These are phyloP conservation scores for Mustelus asterias DNA, from an alignment of 2,113 vertebrate genomes.

Conservation along the genomic window DNA sequence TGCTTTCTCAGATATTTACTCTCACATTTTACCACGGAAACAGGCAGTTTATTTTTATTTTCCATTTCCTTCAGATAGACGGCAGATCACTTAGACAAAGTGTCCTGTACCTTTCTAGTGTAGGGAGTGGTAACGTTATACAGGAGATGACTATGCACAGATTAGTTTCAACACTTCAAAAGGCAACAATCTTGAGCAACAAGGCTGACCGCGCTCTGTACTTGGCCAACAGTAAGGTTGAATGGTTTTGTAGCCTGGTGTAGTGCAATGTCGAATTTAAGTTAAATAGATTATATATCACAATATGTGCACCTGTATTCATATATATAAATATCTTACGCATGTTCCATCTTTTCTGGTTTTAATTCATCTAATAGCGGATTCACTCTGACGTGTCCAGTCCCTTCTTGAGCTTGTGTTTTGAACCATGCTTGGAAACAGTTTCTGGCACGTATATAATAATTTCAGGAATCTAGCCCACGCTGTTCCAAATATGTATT, in stretches of 20 bases:
- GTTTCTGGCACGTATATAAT: neutral
- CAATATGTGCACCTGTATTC: neutral
- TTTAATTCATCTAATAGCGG: neutral
- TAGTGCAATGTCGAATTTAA: neutral
- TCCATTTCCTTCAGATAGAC: neutral
- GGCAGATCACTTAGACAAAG: too few relatives aligned
- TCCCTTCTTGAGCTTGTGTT: neutral
- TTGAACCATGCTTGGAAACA: neutral
- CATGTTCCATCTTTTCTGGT: neutral
- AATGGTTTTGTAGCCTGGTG: neutral
- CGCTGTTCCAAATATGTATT: neutral
- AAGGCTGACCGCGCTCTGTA: neutral
- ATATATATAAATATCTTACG: neutral
- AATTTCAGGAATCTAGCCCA: neutral
- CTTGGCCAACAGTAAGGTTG: neutral
- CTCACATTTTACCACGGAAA: neutral
- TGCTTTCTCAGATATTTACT: neutral
- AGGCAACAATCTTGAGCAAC: neutral
- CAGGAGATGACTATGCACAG: too few relatives aligned
- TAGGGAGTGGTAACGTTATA: neutral
- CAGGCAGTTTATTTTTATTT: neutral
- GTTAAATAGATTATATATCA: neutral
- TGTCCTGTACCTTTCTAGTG: too few relatives aligned
- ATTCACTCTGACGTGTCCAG: neutral
- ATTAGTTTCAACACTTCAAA: neutral